phyloP scores from a whole-genome alignment of 2,888 invertebrate genomes.

The Clepsis dumicolana region DNA sequence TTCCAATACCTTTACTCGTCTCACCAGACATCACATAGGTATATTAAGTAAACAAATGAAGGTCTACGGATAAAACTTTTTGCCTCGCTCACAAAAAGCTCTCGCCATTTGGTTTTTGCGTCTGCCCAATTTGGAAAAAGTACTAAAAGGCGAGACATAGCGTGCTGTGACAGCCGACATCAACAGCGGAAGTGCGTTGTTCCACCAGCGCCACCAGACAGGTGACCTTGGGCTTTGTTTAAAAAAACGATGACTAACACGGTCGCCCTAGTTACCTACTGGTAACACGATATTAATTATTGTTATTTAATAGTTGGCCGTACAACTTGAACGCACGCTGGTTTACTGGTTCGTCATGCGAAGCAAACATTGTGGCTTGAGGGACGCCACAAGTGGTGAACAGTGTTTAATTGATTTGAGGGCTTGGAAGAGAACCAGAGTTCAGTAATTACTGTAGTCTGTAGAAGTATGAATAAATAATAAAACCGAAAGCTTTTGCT shows the following conservation, averaged over 20 bases:
- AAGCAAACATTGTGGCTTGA: slow-evolving; percentile 1
- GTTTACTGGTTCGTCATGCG: slow-evolving; percentile 11
- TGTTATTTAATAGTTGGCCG: slow-evolving; percentile 45
- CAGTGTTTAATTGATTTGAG: neutral
- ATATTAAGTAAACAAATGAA: neutral
- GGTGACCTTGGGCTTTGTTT: slow-evolving; percentile 77
- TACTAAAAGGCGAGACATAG: slow-evolving; percentile 21
- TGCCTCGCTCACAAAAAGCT: neutral
- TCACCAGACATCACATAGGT: neutral
- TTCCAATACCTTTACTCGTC: too few species aligned
- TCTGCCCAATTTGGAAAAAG: slow-evolving; percentile 13
- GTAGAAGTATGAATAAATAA: neutral
- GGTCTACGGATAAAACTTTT: neutral
- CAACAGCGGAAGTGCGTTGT: slow-evolving; percentile 70
- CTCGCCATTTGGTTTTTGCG: neutral
- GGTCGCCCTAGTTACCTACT: slow-evolving; percentile 59
- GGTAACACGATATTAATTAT: slow-evolving; percentile 53
- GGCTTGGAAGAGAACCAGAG: neutral
- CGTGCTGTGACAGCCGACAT: slow-evolving; percentile 7
- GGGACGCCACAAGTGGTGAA: neutral
- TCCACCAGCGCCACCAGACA: slow-evolving; percentile 56
- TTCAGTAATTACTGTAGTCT: neutral
- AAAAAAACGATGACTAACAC: slow-evolving; percentile 58
- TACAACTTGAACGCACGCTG: neutral
- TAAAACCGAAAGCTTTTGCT: neutral